Evolutionary conservation across 30 jellyfish, hydroid and myxozoan species (phyloP), one percentile per base, ranked within the genome.

Genomic region (Turritopsis dohrnii): DNA sequence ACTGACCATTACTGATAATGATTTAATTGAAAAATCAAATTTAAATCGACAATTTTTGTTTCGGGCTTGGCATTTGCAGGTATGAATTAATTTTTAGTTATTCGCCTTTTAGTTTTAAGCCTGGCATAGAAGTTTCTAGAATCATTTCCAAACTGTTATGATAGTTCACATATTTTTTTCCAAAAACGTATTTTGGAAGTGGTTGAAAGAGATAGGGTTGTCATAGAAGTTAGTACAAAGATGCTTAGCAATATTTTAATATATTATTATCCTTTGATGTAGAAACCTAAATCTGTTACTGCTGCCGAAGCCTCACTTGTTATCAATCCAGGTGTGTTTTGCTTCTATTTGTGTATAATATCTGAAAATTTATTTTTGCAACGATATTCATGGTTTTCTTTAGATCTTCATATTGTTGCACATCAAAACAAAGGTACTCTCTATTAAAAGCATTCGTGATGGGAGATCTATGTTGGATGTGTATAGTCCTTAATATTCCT

Each of bases 51-150:
- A 92, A 86, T 92, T 92, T 72, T 75, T 92, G 21, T 92, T 92
- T 89, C 72, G 98, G 75, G 82, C 96, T 21, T 90, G 89, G 86
- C 98, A 92, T 66, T 87, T 92, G 17, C 98, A 92, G 95, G 98
- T 88, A 84, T 27, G 87, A 9, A 1, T 23, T n/a, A 60, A 23
- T 60, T 60, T n/a, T 0, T 20, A 72, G 24, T 26, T 18, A 72
- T 18, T n/a, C n/a, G n/a, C n/a, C n/a, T n/a, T n/a, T n/a, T n/a
- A n/a, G n/a, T 41, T 41, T 41, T 41, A 5, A 41, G 60, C 60
- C n/a, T n/a, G n/a, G n/a, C n/a, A n/a, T n/a, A n/a, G n/a, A n/a
- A n/a, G n/a, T n/a, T n/a, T n/a, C n/a, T n/a, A n/a, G n/a, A n/a
- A n/a, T n/a, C n/a, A n/a, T n/a, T n/a, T n/a, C n/a, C n/a, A n/a